phyloP scores from a whole-genome alignment of 2,888 invertebrate species.

The Torymus texanus region DNA sequence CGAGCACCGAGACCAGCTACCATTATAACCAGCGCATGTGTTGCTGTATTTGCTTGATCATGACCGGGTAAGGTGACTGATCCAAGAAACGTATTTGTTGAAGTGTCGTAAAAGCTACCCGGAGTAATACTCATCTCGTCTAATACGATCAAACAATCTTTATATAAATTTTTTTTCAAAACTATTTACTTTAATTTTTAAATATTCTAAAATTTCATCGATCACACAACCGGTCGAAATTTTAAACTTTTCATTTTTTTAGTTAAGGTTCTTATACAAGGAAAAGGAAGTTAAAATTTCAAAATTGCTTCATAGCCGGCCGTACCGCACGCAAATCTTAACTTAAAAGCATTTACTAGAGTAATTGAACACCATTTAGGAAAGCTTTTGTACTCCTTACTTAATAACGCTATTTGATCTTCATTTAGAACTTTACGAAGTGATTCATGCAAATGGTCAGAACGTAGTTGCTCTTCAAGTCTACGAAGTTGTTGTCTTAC shows the following conservation, averaged over 20 bases:
- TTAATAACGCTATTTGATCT: conserved; percentile 29
- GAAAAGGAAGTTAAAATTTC: conserved; percentile 49
- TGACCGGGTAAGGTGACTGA: conserved; percentile 24
- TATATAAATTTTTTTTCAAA: conserved; percentile 19
- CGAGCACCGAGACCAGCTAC: conserved; percentile 41
- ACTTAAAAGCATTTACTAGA: conserved; percentile 42
- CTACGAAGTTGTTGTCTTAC: no score
- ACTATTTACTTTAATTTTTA: conserved; percentile 28
- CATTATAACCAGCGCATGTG: conserved; percentile 49
- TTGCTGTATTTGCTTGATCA: conserved; percentile 23
- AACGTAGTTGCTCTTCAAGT: no score
- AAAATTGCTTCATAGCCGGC: conserved; percentile 55
- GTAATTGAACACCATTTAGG: conserved; percentile 49
- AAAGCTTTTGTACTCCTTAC: conserved; percentile 8
- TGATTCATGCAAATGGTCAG: no score
- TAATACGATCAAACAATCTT: conserved; percentile 38
- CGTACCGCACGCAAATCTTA: conserved; percentile 54
- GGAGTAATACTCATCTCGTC: conserved; percentile 47
- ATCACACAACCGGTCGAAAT: conserved; percentile 34
- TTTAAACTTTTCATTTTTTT: conserved; percentile 51
- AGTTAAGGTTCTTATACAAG: conserved; percentile 48
- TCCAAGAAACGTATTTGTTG: conserved; percentile 36
- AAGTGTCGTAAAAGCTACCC: conserved; percentile 32
- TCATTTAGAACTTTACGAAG: no score
- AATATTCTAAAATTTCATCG: conserved; percentile 38